These are phyloP conservation scores for Siniperca undulata DNA, from an alignment of 2,797 vertebrate genomes.

Conservation along the genomic window DNA sequence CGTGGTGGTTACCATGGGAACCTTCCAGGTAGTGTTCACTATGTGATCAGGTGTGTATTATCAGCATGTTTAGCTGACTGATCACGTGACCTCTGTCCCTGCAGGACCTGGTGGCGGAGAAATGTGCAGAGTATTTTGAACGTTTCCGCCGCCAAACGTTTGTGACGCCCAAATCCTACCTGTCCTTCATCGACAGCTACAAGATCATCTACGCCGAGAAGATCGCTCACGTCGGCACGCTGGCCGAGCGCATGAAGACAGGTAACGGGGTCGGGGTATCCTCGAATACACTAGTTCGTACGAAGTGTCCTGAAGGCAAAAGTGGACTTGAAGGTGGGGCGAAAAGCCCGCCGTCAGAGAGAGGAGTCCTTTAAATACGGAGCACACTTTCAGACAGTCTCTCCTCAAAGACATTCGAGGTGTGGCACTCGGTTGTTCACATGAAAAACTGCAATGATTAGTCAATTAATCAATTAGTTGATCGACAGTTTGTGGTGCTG, in stretches of 20 bases:
- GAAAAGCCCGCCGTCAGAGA: too few species aligned
- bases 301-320: too few species aligned
- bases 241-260: conserved; percentile 88
- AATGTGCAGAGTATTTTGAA: conserved; percentile 89
- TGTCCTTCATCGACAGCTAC: conserved; percentile 90
- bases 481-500: too few species aligned
- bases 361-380: too few species aligned
- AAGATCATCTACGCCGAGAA: conserved; percentile 87
- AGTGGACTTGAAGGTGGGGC: too few species aligned
- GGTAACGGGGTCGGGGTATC: conserved; percentile 68
- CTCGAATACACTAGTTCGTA: too few species aligned
- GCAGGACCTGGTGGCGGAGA: conserved; percentile 87
- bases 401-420: too few species aligned
- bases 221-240: conserved; percentile 80
- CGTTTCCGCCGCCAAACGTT: conserved; percentile 88
- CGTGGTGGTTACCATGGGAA: conserved; percentile 88
- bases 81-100: conserved; percentile 9
- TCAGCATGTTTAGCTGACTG: accelerated
- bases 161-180: conserved; percentile 90
- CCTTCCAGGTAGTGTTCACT: conserved; percentile 79
- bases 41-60: not conserved
- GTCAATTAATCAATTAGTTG: too few species aligned
- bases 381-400: too few species aligned
- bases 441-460: too few species aligned
- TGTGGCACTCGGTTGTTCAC: too few species aligned